Conservation (phyloP, 2,888 invertebrate species). For the Microctonus hyperodae region DNA sequence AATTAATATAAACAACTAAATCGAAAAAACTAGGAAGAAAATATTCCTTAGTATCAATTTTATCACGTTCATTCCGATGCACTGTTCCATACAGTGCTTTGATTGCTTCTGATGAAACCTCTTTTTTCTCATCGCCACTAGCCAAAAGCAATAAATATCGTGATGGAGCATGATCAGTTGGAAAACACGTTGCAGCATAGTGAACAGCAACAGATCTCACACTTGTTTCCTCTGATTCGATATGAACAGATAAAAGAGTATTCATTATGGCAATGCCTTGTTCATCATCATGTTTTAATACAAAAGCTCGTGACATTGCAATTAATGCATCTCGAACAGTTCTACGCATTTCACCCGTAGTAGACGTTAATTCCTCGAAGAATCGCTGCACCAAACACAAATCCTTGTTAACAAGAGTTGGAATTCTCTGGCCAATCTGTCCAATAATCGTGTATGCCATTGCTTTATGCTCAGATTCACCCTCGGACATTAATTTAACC, state of each 20-base stretch:
- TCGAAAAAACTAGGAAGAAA: constrained; percentile 76
- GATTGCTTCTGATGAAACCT: constrained; percentile 76
- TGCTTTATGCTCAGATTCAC: constrained; percentile 69
- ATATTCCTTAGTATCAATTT: constrained; percentile 58
- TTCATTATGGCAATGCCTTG: constrained; percentile 66
- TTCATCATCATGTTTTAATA: constrained; percentile 54
- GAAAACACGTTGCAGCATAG: constrained; percentile 83
- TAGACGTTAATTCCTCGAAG: constrained; percentile 64
- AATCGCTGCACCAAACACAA: constrained; percentile 67
- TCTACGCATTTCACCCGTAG: constrained; percentile 54
- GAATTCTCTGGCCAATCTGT: constrained; percentile 69
- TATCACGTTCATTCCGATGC: constrained; percentile 51
- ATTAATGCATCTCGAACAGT: constrained; percentile 57
- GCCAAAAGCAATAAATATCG: constrained; percentile 83
- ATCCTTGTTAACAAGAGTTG: constrained; percentile 73
- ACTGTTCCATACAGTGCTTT: constrained; percentile 78
- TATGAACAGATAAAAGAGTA: constrained; percentile 76
- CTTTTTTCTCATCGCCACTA: constrained; percentile 83
- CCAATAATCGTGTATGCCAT: constrained; percentile 81
- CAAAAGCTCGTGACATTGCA: constrained; percentile 56
- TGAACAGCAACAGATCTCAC: constrained; percentile 80
- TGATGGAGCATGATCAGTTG: constrained; percentile 81
- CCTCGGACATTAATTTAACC: constrained; percentile 75
- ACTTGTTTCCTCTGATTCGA: constrained; percentile 76
- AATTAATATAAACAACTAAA: constrained; percentile 75